Conservation (phyloP, 2,888 invertebrate species). For the Harpalus rubripes region DNA sequence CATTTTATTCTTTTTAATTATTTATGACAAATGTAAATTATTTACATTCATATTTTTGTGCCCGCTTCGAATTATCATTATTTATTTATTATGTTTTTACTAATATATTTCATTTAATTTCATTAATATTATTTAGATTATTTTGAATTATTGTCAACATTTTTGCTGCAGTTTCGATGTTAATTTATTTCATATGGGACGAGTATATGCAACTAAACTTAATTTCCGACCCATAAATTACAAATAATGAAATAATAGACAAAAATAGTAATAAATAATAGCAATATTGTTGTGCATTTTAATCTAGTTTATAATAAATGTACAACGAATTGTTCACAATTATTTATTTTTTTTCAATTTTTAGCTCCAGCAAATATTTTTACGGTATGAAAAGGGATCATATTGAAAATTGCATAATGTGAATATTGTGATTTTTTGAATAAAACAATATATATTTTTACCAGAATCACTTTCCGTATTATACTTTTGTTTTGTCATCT, state of each 20-base stretch:
- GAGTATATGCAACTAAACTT: not conserved
- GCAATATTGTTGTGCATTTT: not conserved
- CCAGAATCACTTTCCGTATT: too few species aligned
- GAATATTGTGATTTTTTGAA: too few species aligned
- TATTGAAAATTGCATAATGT: too few species aligned
- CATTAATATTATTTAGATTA: slow-evolving; percentile 21
- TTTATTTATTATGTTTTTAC: slow-evolving; percentile 28
- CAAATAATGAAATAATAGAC: slow-evolving; percentile 3
- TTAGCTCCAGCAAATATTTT: too few species aligned
- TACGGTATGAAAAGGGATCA: too few species aligned
- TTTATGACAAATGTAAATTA: slow-evolving; percentile 39
- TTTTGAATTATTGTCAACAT: slow-evolving; percentile 13
- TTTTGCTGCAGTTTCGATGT: slow-evolving; percentile 1
- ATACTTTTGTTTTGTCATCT: too few species aligned
- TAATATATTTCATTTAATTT: slow-evolving; percentile 46
- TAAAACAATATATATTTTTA: too few species aligned
- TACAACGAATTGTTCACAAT: too few species aligned
- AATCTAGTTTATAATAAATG: not conserved
- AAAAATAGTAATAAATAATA: not conserved
- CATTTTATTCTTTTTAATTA: slow-evolving; percentile 36
- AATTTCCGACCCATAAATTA: not conserved
- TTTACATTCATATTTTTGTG: slow-evolving; percentile 21
- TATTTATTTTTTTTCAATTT: too few species aligned
- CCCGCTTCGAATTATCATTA: slow-evolving; percentile 28
- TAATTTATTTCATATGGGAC: slow-evolving; percentile 9